Conservation (phyloP, 2,888 invertebrate species). For the Oconnorella tubifera region DNA sequence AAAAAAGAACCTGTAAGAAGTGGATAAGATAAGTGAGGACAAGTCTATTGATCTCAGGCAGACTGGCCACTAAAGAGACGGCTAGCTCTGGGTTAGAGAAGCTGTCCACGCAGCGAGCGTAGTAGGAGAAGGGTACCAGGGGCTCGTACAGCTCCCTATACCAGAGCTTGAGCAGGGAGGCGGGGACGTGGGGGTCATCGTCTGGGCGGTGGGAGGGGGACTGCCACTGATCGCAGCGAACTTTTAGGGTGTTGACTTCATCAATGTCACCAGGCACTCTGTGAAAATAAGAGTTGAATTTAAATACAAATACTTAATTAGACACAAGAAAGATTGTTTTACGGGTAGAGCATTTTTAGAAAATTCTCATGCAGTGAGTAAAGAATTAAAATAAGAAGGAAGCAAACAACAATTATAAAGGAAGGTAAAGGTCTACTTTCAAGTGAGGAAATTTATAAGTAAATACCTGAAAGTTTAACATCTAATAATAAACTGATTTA, state of each 20-base stretch:
- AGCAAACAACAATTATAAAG: too few relatives aligned
- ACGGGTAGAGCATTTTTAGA: too few relatives aligned
- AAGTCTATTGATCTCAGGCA: constrained; percentile 84
- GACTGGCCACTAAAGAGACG: constrained; percentile 75
- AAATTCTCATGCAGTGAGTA: too few relatives aligned
- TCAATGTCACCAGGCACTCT: constrained; percentile 92
- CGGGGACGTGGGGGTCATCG: constrained; percentile 90
- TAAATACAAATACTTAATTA: too few relatives aligned
- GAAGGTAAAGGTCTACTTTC: too few relatives aligned
- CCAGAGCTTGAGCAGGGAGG: constrained; percentile 89
- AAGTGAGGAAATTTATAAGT: too few relatives aligned
- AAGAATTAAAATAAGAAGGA: too few relatives aligned
- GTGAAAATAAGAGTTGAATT: constrained; percentile 20
- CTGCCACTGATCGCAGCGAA: constrained; percentile 87
- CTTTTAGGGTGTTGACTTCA: constrained; percentile 83
- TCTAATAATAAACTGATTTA: too few relatives aligned
- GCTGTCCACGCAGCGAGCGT: constrained; percentile 71
- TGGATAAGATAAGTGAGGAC: constrained; percentile 70
- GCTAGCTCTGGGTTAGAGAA: constrained; percentile 70
- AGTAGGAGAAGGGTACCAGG: constrained; percentile 84
- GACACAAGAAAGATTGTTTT: too few relatives aligned
- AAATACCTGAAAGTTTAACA: too few relatives aligned
- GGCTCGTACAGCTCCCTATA: constrained; percentile 88
- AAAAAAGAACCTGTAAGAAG: constrained; percentile 70
- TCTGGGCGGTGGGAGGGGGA: constrained; percentile 64